A percentile compares a stretch with the other conserved stretches of the same genome.
Conservation (phyloP, 2,797 vertebrate genomes). For the Sebastiscus albofasciatus region DNA sequence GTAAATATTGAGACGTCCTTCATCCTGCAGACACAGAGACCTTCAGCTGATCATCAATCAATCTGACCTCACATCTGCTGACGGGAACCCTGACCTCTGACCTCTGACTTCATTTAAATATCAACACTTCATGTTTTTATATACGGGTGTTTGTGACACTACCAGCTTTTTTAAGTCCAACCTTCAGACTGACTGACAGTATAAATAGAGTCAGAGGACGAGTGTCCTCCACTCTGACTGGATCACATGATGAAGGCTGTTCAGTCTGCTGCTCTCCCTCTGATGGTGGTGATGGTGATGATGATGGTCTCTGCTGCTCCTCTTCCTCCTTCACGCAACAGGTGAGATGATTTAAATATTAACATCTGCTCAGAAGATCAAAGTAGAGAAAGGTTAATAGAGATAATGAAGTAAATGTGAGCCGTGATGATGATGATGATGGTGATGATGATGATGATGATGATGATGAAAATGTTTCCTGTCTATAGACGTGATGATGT, state of each 20-base stretch:
- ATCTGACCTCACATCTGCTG: not conserved
- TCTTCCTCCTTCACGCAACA: slow-evolving; percentile 7
- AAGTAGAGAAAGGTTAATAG: not conserved
- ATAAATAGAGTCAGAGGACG: too few species aligned
- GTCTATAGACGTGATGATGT: not conserved
- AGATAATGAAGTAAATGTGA: too few species aligned
- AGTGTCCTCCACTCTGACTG: not conserved
- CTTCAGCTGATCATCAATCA: not conserved
- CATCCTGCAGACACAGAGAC: not conserved
- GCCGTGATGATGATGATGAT: not conserved
- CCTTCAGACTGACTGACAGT: too few species aligned
- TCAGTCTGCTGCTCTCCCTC: not conserved
- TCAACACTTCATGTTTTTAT: too few species aligned
- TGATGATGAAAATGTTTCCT: not conserved
- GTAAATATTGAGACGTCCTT: not conserved
- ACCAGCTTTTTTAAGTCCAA: too few species aligned
- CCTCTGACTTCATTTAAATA: too few species aligned
- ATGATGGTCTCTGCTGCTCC: slow-evolving; percentile 18
- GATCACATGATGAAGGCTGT: not conserved
- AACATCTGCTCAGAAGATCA: not conserved
- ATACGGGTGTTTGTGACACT: too few species aligned
- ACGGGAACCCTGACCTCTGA: not conserved
- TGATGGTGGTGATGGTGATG: not conserved
- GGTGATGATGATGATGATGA: not conserved
- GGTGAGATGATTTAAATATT: slow-evolving; percentile 28